Percentiles rank a stretch among this genome's conserved stretches.
Evolutionary conservation across 2,113 vertebrate genomes (phyloP).

Genomic region (Phylloscopus whistleri): DNA sequence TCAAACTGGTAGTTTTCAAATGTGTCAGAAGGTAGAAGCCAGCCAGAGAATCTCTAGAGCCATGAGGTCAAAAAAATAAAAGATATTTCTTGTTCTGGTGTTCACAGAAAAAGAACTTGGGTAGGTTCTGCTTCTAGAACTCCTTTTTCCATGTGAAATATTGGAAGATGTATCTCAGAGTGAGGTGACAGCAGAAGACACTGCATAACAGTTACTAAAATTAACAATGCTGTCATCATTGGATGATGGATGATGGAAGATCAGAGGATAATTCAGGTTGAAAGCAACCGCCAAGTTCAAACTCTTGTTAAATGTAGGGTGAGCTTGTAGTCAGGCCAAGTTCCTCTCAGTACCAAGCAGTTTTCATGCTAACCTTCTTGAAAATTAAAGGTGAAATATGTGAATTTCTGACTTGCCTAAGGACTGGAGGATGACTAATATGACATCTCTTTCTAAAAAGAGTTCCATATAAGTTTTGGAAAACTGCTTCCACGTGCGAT

Average conservation of each 20-base stretch:
- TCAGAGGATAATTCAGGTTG: not conserved
- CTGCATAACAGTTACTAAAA: not conserved
- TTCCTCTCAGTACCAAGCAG: not conserved
- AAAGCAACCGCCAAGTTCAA: not conserved
- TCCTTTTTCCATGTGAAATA: not conserved
- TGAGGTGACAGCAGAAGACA: not conserved
- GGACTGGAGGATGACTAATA: not conserved
- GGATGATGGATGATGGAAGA: too few relatives aligned
- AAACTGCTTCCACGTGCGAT: not conserved
- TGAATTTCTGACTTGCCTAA: not conserved
- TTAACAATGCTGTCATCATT: not conserved
- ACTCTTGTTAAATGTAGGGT: not conserved
- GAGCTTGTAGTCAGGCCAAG: not conserved
- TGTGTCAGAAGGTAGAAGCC: not conserved
- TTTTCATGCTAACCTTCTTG: not conserved
- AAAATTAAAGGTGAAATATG: not conserved
- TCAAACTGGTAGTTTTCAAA: not conserved
- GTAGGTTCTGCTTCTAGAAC: not conserved
- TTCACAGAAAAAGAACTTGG: not conserved
- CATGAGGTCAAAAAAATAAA: not conserved
- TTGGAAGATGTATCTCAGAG: not conserved
- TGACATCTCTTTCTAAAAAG: not conserved
- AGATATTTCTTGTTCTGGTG: not conserved
- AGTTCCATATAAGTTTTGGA: not conserved
- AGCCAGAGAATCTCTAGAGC: conserved; percentile 10